These are phyloP conservation scores for Sitta europaea DNA, from an alignment of 2,113 vertebrate genomes.

Conservation along the genomic window DNA sequence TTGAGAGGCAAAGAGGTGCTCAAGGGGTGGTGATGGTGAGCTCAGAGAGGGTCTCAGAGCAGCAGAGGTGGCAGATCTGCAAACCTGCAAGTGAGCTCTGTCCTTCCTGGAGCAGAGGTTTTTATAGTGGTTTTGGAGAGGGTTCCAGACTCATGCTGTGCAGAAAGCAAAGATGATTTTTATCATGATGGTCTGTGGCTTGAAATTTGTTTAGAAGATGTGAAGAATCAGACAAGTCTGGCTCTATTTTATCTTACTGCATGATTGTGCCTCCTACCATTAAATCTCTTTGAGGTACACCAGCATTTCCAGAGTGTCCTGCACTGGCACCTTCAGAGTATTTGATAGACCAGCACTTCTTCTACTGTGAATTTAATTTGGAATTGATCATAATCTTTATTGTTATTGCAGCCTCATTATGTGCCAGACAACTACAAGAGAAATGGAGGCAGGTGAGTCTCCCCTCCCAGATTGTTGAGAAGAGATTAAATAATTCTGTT, in stretches of 20 bases:
- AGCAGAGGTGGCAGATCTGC: background rate
- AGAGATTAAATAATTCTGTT: background rate
- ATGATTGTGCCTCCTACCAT: background rate
- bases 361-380: background rate
- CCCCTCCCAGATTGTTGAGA: fast-evolving
- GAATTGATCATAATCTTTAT: background rate
- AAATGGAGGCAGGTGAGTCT: constrained; percentile 88
- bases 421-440: constrained; percentile 99
- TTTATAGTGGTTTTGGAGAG: background rate
- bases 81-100: background rate
- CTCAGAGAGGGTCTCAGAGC: background rate
- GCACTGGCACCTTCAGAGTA: background rate
- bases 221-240: background rate
- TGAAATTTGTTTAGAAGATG: background rate
- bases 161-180: background rate
- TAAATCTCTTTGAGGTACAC: background rate
- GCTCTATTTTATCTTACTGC: background rate
- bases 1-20: background rate
- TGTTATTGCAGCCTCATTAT: constrained; percentile 87
- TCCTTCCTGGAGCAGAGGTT: background rate
- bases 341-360: background rate
- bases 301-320: background rate
- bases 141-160: background rate
- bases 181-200: background rate
- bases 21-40: too few relatives aligned